Conservation (phyloP, 2,888 invertebrate genomes). For the Kryphioiulus occultus region DNA sequence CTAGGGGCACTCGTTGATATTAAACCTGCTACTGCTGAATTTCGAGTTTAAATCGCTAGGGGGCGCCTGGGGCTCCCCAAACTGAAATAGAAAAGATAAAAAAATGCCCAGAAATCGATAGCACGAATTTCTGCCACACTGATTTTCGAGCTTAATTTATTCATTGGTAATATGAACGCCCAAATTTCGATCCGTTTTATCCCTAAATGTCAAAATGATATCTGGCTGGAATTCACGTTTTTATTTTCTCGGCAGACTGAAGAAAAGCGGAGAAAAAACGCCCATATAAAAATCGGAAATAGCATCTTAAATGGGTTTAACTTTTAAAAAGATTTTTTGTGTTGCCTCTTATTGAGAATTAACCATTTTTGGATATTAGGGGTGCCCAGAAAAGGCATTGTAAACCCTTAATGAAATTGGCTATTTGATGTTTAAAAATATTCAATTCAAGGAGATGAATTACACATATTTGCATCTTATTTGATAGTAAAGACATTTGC, state of each 20-base stretch:
- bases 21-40: not conserved
- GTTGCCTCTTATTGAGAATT: conserved; percentile 27
- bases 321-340: not conserved
- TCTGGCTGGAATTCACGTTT: not conserved
- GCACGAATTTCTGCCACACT: conserved; percentile 12
- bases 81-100: not conserved
- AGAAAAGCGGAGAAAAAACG: not conserved
- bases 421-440: too few species aligned
- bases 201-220: conserved; percentile 32
- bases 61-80: not conserved
- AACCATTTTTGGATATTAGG: not conserved
- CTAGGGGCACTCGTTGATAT: not conserved
- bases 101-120: not conserved
- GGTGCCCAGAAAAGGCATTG: not conserved
- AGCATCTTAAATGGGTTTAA: not conserved
- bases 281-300: not conserved
- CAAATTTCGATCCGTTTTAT: conserved; percentile 36
- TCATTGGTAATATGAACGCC: conserved; percentile 14
- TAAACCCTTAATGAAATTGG: too few species aligned
- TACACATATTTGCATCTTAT: too few species aligned
- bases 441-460: too few species aligned
- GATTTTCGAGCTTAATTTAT: conserved; percentile 32
- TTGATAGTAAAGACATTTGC: too few species aligned
- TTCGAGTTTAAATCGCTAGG: conserved; percentile 28
- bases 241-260: not conserved